A percentile compares a stretch with the other conserved stretches of the same genome.
phyloP scores from a whole-genome alignment of 2,888 invertebrate genomes.

The Mimachlamys varia region DNA sequence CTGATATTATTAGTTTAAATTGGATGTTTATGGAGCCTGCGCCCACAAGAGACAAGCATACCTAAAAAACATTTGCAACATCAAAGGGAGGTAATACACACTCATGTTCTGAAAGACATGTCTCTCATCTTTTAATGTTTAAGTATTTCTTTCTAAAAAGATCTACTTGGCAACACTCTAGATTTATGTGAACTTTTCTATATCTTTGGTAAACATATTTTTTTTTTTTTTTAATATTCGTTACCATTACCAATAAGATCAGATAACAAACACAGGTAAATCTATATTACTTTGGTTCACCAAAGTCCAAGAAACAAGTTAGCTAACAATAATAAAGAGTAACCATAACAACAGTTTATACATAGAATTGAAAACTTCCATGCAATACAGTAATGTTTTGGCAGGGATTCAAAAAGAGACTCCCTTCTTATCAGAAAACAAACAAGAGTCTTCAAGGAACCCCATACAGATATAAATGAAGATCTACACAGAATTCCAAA shows the following conservation, averaged over 20 bases:
- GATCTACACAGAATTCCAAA: conserved; percentile 18
- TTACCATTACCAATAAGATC: neutral
- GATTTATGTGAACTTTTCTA: too few species aligned
- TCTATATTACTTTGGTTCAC: neutral
- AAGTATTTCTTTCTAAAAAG: too few species aligned
- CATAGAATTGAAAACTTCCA: conserved; percentile 31
- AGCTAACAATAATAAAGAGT: neutral
- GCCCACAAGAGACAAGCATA: too few species aligned
- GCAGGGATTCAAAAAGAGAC: conserved; percentile 4
- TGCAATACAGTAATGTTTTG: neutral
- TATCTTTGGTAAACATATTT: too few species aligned
- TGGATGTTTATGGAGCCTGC: too few species aligned
- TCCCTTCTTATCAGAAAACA: conserved; percentile 29
- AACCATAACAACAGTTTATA: neutral
- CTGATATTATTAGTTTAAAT: too few species aligned
- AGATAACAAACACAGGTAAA: neutral
- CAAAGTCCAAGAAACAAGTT: neutral
- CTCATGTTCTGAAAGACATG: too few species aligned
- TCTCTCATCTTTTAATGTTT: too few species aligned
- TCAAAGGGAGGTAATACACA: neutral
- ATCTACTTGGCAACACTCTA: too few species aligned
- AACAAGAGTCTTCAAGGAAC: neutral
- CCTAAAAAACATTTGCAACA: neutral
- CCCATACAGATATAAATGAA: neutral
- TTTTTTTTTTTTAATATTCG: too few species aligned